Evolutionary conservation across 1,140 invertebrate species (phyloP), one percentile per base, ranked within the genome.

Genomic region (Drosophila funebris): DNA sequence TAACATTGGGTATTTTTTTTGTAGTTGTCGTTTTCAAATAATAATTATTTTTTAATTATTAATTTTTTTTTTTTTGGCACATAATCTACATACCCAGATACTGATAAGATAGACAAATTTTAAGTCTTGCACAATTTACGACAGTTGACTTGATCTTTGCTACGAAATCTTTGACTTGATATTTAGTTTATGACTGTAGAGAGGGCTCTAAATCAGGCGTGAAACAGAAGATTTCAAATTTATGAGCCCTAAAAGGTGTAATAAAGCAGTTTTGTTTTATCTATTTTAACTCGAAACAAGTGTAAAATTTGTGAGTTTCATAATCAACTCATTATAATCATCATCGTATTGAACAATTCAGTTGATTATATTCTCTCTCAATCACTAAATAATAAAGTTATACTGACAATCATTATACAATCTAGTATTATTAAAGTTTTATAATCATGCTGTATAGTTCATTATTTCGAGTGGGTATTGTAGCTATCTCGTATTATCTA

Each of bases 121-220:
- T 50, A 41, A 85, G 72, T 74, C 82, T 85, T 88, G 82, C 78
- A 78, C 74, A 82, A 85, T 87, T 85, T 85, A 87, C 73, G 72
- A 73, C 57, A 53, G 56, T 39, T 43, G 33, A 52, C 9, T 52
- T 60, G 13, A 53, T 46, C 43, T 64, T 69, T 13, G 18, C 16
- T 29, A 8, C 13, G 16, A 29, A 18, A 67, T 68, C 44, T 60
- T 46, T 44, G 67, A 27, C 16, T 50, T 52, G 18, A n/a, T 69
- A 41, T 62, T 33, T 27, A 31, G 29, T 53, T 29, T 64, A 56
- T 29, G 50, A 66, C 44, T 16, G 13, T 31, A 43, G 39, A 52
- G 8, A 29, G 4, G 9, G 46, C 20, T 16, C 3, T 68, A 61
- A 68, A 61, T 53, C 44, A 29, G 57, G 3, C n/a, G n/a, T 52